Base-by-base conservation (phyloP, 2,113 vertebrate genomes). In the Tachycineta bicolor region DNA sequence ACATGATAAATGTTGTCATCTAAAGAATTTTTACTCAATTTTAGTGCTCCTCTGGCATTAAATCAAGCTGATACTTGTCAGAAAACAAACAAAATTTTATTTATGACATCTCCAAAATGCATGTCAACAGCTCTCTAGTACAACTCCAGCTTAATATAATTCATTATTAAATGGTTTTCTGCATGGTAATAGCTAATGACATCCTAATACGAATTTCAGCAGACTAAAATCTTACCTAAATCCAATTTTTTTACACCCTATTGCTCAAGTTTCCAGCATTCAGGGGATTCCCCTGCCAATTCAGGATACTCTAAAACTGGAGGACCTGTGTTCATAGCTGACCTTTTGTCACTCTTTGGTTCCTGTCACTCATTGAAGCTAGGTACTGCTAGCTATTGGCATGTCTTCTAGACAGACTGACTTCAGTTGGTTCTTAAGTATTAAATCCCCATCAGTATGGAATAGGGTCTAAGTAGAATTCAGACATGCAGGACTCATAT, bases 111-210 rank as follows among this genome's bases (percentile, higher is more conserved):
- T 89, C 59, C 23, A 85, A 95, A 95, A 78, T 64, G 12, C 25
- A 44, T 62, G 76, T 93, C 62, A 93, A 64, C 44, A 90, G 53
- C 34, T 47, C 29, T 90, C 90, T 41, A 93, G 24, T 37, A 63
- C 26, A 70, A 63, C 52, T 94, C 22, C 46, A 64, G 47, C 75
- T 93, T 75, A 85, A 78, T 14, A 71, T n/a, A 75, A 90, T 78
- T 90, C 64, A 92, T 84, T 95, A 70, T 81, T 84, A 86, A 78
- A 79, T 59, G 20, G 2, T 74, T 92, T 93, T 82, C 60, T 70
- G 29, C 7, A 15, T 34, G 20, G 43, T 67, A 87, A 83, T 53
- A 89, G 65, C 31, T 83, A 86, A 83, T 86, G 64, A 60, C 47
- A 78, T 60, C 56, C 39, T 81, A 75, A 77, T 62, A 82, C 1